phyloP scores from a whole-genome alignment of 2,797 vertebrate species.

The Aselliscus stoliczkanus region DNA sequence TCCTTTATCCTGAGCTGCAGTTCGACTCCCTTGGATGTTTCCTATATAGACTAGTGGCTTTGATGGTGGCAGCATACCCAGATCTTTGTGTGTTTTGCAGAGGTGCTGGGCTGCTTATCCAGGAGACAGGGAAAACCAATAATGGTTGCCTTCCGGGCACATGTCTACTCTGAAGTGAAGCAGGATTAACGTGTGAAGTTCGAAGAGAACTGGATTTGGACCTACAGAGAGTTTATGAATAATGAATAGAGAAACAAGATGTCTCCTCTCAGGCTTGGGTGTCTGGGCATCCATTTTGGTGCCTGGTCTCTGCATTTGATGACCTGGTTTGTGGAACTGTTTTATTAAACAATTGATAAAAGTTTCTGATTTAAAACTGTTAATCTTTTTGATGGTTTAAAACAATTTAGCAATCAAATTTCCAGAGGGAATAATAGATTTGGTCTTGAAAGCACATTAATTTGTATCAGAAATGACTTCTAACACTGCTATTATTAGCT shows the following conservation, averaged over 20 bases:
- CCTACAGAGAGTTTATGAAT: background rate
- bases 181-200: background rate
- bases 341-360: background rate
- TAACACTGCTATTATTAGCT: background rate
- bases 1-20: background rate
- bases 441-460: background rate
- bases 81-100: background rate
- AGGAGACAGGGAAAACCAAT: background rate
- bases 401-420: background rate
- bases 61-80: background rate
- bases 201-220: background rate
- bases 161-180: background rate
- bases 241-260: background rate
- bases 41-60: background rate
- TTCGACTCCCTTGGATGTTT: background rate
- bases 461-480: background rate
- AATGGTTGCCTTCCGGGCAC: background rate
- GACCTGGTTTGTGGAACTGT: background rate
- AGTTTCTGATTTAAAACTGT: too few species aligned
- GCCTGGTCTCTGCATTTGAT: background rate
- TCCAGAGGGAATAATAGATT: background rate
- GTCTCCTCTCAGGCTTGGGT: background rate
- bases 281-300: background rate
- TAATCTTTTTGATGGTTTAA: background rate
- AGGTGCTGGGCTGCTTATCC: background rate